Conservation (phyloP, 2,113 vertebrate species). For the Chaetorhynchus papuensis region DNA sequence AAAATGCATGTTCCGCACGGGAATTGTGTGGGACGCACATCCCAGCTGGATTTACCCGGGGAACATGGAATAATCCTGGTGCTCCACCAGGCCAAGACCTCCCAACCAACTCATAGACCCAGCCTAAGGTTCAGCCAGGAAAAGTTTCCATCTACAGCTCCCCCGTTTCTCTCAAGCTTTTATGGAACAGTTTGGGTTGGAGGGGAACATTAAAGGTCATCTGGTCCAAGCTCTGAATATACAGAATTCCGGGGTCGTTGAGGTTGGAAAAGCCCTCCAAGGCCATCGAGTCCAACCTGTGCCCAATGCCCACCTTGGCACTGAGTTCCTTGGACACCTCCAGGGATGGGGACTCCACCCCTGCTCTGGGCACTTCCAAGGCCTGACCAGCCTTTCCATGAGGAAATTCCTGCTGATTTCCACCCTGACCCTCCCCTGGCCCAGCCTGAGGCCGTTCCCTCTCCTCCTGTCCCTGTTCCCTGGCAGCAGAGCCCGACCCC, state of each 20-base stretch:
- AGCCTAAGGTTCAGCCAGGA: not conserved
- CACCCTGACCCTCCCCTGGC: not conserved
- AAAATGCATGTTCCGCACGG: not conserved
- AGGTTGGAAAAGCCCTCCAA: not conserved
- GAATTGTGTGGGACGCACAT: not conserved
- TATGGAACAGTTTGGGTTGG: not conserved
- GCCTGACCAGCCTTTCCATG: accelerated
- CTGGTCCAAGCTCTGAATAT: accelerated
- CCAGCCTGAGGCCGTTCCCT: not conserved
- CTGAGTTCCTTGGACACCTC: not conserved
- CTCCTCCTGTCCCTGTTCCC: not conserved
- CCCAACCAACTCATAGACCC: accelerated
- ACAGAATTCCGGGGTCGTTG: accelerated
- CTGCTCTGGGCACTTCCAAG: not conserved
- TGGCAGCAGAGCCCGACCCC: not conserved
- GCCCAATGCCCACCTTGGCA: accelerated
- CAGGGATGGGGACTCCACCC: accelerated
- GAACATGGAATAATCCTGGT: not conserved
- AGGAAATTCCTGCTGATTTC: accelerated
- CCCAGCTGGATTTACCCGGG: not conserved
- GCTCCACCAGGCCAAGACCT: not conserved
- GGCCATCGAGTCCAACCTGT: accelerated
- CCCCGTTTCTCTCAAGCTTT: not conserved
- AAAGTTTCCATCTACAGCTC: not conserved
- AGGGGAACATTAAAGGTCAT: not conserved